phyloP scores from a whole-genome alignment of 2,797 vertebrate species.

The Siniperca undulata region DNA sequence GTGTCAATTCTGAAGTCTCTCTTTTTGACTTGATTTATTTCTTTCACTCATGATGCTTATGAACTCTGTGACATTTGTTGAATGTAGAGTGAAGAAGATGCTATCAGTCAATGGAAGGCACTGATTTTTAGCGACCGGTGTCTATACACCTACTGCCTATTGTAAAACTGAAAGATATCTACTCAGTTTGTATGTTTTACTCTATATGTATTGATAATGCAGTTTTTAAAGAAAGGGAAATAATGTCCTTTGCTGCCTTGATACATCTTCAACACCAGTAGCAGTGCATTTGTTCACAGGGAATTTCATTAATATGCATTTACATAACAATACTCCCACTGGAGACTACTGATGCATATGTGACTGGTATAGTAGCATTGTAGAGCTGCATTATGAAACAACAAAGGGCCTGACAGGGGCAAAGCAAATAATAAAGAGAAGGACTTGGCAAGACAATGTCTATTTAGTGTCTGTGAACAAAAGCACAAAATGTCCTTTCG shows the following conservation, averaged over 20 bases:
- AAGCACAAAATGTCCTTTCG: constrained; percentile 36
- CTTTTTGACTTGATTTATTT: neutral
- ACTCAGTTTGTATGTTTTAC: neutral
- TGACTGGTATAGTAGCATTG: constrained; percentile 65
- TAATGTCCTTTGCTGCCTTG: constrained; percentile 19
- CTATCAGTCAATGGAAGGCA: neutral
- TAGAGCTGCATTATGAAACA: constrained; percentile 62
- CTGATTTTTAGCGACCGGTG: neutral
- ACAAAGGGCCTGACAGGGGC: constrained; percentile 68
- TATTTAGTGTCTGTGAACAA: constrained; percentile 60
- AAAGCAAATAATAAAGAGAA: constrained; percentile 62
- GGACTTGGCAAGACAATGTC: constrained; percentile 50
- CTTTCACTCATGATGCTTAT: neutral
- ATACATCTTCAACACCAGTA: constrained; percentile 33
- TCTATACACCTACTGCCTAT: neutral
- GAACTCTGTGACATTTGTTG: constrained; percentile 7
- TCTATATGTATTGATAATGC: neutral
- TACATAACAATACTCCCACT: constrained; percentile 75
- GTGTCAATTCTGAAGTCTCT: neutral
- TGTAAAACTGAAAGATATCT: constrained; percentile 14
- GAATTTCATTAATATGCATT: constrained; percentile 77
- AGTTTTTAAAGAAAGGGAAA: constrained; percentile 19
- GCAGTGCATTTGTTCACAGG: constrained; percentile 48
- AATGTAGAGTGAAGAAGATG: neutral
- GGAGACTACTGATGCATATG: constrained; percentile 64